Evolutionary conservation across 1,140 invertebrate species (phyloP).

Genomic region (Eumeta japonica): DNA sequence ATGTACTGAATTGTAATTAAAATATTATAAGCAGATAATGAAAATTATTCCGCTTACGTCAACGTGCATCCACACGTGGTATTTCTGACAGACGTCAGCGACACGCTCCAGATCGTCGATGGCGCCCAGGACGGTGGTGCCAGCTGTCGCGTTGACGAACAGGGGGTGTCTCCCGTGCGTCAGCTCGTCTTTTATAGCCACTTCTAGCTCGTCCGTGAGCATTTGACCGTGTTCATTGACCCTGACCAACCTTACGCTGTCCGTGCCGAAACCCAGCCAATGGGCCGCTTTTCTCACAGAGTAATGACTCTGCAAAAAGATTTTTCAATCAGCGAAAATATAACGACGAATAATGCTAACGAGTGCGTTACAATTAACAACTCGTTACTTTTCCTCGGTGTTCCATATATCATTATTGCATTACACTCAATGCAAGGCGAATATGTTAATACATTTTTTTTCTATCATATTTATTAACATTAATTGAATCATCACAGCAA

Average conservation of each 20-base stretch:
- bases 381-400: too few species aligned
- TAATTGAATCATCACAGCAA: too few species aligned
- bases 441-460: too few species aligned
- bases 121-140: conserved; percentile 78
- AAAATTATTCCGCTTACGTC: conserved; percentile 77
- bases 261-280: conserved; percentile 79
- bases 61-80: conserved; percentile 81
- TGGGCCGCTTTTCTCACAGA: conserved; percentile 79
- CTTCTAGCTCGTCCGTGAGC: conserved; percentile 59
- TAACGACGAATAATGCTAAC: not conserved
- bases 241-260: conserved; percentile 69
- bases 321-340: not conserved
- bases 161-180: conserved; percentile 59
- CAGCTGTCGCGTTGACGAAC: conserved; percentile 73
- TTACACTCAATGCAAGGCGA: too few species aligned
- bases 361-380: too few species aligned
- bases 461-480: too few species aligned
- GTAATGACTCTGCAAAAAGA: conserved; percentile 78
- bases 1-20: too few species aligned
- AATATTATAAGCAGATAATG: too few species aligned
- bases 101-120: conserved; percentile 79
- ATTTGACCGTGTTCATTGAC: conserved; percentile 70
- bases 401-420: not conserved
- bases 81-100: conserved; percentile 64
- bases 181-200: conserved; percentile 52